A percentile compares a stretch with the other conserved stretches of the same genome.
Conservation (phyloP, 2,888 invertebrate species). For the Drosophila peninsularis region DNA sequence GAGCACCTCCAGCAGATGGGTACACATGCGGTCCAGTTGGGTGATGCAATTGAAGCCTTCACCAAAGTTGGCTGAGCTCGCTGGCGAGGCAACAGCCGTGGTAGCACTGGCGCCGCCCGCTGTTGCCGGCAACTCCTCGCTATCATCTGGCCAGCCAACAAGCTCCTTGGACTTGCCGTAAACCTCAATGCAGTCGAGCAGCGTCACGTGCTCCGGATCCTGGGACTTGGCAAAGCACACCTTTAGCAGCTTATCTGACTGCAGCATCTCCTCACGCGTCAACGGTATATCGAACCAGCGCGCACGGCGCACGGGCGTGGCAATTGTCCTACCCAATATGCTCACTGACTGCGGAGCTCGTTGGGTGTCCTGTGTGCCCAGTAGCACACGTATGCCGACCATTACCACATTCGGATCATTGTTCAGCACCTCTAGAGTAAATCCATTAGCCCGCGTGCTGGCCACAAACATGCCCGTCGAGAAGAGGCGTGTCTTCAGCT, state of each 20-base stretch:
- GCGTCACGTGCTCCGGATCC: slow-evolving; percentile 94
- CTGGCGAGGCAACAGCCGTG: slow-evolving; percentile 71
- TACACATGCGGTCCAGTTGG: slow-evolving; percentile 87
- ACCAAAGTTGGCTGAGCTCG: slow-evolving; percentile 58
- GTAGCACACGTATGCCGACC: slow-evolving; percentile 93
- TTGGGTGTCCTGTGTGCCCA: slow-evolving; percentile 87
- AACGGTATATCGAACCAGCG: slow-evolving; percentile 98
- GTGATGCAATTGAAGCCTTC: slow-evolving; percentile 83
- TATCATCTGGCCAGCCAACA: slow-evolving; percentile 98
- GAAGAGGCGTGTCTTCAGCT: slow-evolving; percentile 92
- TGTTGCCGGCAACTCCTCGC: slow-evolving; percentile 88
- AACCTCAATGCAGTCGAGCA: slow-evolving; percentile 97
- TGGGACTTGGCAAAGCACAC: slow-evolving; percentile 93
- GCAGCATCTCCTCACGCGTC: slow-evolving; percentile 95
- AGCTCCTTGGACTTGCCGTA: slow-evolving; percentile 98
- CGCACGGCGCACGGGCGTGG: slow-evolving; percentile 89
- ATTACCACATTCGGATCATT: slow-evolving; percentile 95
- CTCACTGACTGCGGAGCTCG: slow-evolving; percentile 82
- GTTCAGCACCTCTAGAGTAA: slow-evolving; percentile 94
- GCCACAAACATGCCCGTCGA: slow-evolving; percentile 94
- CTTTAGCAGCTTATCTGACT: slow-evolving; percentile 95
- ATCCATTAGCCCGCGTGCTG: slow-evolving; percentile 95
- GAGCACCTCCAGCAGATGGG: slow-evolving; percentile 89
- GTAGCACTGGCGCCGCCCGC: slow-evolving; percentile 71
- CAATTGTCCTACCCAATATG: slow-evolving; percentile 88